Evolutionary conservation across 2,113 vertebrate species (phyloP).

Genomic region (Suricata suricatta): DNA sequence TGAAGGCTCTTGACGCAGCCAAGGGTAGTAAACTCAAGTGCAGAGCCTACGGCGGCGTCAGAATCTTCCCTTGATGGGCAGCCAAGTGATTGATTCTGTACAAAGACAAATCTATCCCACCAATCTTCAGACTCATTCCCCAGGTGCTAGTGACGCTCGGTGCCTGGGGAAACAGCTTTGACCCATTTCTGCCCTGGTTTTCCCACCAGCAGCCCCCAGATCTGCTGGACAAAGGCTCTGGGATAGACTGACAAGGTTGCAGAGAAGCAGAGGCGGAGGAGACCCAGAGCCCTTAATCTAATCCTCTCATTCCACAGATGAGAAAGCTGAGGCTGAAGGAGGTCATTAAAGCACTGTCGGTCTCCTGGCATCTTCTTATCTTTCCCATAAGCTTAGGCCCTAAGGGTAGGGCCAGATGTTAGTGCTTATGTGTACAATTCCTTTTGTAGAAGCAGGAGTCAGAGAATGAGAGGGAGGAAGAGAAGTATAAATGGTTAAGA

Average conservation of each 20-base stretch:
- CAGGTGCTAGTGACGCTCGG: background rate
- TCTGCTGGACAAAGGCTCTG: background rate
- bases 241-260: background rate
- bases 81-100: background rate
- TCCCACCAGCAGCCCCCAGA: background rate
- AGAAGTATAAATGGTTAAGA: background rate
- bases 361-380: slow-evolving; percentile 42
- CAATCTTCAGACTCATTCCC: background rate
- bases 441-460: background rate
- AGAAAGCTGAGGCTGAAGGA: slow-evolving; percentile 28
- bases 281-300: background rate
- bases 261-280: background rate
- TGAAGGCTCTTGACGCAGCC: background rate
- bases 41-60: background rate
- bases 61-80: background rate
- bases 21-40: background rate
- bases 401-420: background rate
- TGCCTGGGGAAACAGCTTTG: background rate
- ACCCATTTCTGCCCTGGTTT: background rate
- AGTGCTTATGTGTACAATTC: background rate
- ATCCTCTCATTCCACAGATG: slow-evolving; percentile 28
- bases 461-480: background rate
- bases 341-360: background rate
- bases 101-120: background rate
- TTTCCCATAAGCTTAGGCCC: slow-evolving; percentile 31